phyloP scores from a whole-genome alignment of 2,888 invertebrate genomes.

The Amiota mariae region DNA sequence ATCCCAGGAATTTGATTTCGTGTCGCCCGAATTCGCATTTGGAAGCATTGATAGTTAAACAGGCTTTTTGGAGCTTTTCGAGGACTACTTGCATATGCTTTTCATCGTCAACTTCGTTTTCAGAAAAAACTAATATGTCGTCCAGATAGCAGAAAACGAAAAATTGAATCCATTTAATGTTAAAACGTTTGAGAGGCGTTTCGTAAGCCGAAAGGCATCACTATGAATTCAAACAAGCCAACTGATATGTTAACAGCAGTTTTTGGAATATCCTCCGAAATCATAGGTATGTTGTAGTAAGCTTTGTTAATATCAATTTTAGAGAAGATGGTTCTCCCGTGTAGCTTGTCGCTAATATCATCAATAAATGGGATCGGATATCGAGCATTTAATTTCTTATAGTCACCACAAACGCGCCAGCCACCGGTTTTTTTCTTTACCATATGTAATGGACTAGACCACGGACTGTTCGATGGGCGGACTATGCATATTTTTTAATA shows the following conservation, averaged over 20 bases:
- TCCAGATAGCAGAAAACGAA: constrained; percentile 53
- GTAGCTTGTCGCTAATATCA: not conserved
- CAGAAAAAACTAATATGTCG: constrained; percentile 56
- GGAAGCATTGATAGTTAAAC: constrained; percentile 48
- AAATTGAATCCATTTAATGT: constrained; percentile 35
- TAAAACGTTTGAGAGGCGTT: constrained; percentile 69
- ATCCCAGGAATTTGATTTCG: constrained; percentile 41
- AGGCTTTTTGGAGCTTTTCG: constrained; percentile 44
- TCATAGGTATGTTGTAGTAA: constrained; percentile 67
- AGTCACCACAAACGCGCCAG: constrained; percentile 14
- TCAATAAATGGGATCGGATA: constrained; percentile 2
- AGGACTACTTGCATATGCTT: constrained; percentile 47
- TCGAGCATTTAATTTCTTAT: not conserved
- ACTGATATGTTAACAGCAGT: constrained; percentile 69
- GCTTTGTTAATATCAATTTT: constrained; percentile 55
- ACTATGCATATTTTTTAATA: not conserved
- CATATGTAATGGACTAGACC: constrained; percentile 15
- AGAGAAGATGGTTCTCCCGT: not conserved
- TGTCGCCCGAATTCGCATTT: constrained; percentile 44
- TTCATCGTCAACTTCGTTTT: constrained; percentile 41
- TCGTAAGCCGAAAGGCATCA: constrained; percentile 56
- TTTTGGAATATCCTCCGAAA: constrained; percentile 61
- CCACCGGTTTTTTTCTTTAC: constrained; percentile 18
- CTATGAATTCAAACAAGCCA: constrained; percentile 63
- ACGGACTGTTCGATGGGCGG: constrained; percentile 20